phyloP scores from a whole-genome alignment of 2,888 invertebrate species.

The Lycia hirtaria region DNA sequence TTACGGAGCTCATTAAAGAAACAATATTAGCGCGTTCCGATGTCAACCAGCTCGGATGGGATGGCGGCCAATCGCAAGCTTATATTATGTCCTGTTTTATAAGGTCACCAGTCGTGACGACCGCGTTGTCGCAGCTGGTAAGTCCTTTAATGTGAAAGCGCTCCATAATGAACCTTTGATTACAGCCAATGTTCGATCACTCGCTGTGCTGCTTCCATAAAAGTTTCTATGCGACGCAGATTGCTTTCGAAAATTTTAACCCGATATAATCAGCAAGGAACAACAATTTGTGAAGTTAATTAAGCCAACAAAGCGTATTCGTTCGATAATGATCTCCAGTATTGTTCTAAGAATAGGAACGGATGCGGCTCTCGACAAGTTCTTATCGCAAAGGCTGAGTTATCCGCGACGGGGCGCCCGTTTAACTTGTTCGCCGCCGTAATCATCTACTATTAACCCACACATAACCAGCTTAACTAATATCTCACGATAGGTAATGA shows the following conservation, averaged over 20 bases:
- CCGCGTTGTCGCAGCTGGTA: too few species aligned
- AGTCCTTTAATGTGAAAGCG: too few species aligned
- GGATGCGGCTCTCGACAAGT: slow-evolving; percentile 64
- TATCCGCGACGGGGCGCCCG: slow-evolving; percentile 53
- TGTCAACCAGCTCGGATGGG: too few species aligned
- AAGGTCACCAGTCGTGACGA: too few species aligned
- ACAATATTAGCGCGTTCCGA: too few species aligned
- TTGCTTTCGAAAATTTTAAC: slow-evolving; percentile 56
- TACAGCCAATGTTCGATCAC: slow-evolving; percentile 62
- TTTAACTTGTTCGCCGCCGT: slow-evolving; percentile 50
- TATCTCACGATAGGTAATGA: slow-evolving; percentile 42
- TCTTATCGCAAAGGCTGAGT: slow-evolving; percentile 68
- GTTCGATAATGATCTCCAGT: slow-evolving; percentile 67
- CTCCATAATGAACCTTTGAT: slow-evolving; percentile 63
- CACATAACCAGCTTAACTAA: slow-evolving; percentile 50
- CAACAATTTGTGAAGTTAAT: slow-evolving; percentile 75
- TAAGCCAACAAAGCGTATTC: slow-evolving; percentile 70
- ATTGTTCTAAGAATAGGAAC: slow-evolving; percentile 67
- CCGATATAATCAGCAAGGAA: slow-evolving; percentile 56
- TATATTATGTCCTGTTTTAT: too few species aligned
- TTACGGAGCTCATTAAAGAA: too few species aligned
- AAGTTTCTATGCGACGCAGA: slow-evolving; percentile 49
- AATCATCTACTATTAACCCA: slow-evolving; percentile 50
- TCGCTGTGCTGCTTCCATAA: slow-evolving; percentile 49
- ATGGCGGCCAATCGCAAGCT: too few species aligned